Evolutionary conservation across 2,888 invertebrate species (phyloP), one percentile per base, ranked within the genome.

Genomic region (Mycogona germanica): DNA sequence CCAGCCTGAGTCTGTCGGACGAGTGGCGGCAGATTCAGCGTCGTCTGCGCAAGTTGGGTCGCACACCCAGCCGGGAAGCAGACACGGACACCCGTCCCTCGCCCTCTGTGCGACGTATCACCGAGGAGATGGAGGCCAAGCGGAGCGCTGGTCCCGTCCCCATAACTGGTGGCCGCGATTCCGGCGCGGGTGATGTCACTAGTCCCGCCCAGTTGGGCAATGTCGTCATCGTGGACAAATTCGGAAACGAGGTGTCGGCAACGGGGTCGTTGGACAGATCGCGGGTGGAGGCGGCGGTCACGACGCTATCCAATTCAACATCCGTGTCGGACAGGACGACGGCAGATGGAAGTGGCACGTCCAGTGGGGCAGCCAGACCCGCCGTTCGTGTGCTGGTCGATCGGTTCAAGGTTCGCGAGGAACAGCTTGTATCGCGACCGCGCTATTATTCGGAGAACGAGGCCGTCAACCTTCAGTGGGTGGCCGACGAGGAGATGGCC

Each of bases 101-200:
- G 41, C 21, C 41, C 17, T 40, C 41, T 67, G 89, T 89, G 61
- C 81, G 81, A 74, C 85, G 82, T 75, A 78, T 88, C 62, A 87
- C 87, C 70, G 83, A 83, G 68, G 88, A 86, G 69, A 88, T 89
- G 69, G 89, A 91, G 73, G 87, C 88, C 50, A 84, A 84, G n/a
- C 29, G 41, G n/a, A 37, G 40, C 17, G 25, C 26, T 68, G 77
- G 76, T 1, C 61, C 59, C 7, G 49, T 51, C 40, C 60, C 61
- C 35, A 50, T 58, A 26, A 49, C 58, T 51, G 69, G 67, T 58
- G 9, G 28, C 48, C 38, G 30, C 5, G 37, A 7, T 44, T 26
- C 44, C 42, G 55, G 21, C 55, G 53, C 45, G 5, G 7, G 6
- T 5, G 6, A 25, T 17, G 5, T n/a, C 5, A 23, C 45, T 7